A percentile compares a stretch with the other conserved stretches of the same genome.
Conservation (phyloP, 2,888 invertebrate genomes). For the Volucella inanis region DNA sequence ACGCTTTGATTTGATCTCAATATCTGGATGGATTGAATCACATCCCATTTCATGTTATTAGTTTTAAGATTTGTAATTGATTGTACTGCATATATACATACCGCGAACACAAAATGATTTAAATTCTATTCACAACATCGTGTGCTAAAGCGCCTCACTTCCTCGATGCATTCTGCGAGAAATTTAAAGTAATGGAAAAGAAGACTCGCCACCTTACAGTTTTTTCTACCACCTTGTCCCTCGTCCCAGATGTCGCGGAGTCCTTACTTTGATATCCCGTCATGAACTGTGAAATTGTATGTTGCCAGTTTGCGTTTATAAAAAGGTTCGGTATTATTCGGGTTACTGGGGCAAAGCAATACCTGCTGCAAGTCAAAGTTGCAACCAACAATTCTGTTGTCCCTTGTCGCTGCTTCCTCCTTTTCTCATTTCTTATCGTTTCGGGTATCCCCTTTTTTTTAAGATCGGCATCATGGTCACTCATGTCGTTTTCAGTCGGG, state of each 20-base stretch:
- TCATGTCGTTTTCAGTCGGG: too few relatives aligned
- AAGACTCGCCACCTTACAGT: slow-evolving; percentile 6
- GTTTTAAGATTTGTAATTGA: slow-evolving; percentile 5
- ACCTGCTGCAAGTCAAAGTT: slow-evolving; percentile 13
- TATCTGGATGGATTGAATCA: slow-evolving; percentile 25
- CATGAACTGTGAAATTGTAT: slow-evolving; percentile 11
- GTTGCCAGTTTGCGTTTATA: slow-evolving; percentile 1
- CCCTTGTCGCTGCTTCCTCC: not conserved
- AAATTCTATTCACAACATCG: slow-evolving; percentile 16
- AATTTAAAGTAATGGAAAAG: slow-evolving; percentile 9
- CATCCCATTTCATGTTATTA: slow-evolving; percentile 20
- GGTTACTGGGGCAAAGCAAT: not conserved
- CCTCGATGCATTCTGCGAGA: not conserved
- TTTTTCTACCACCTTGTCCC: slow-evolving; percentile 17
- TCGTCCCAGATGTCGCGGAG: slow-evolving; percentile 9
- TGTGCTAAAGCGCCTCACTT: not conserved
- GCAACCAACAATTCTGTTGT: slow-evolving; percentile 22
- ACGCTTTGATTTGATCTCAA: slow-evolving; percentile 9
- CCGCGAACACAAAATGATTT: slow-evolving; percentile 19
- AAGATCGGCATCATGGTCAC: too few relatives aligned
- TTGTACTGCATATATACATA: slow-evolving; percentile 26
- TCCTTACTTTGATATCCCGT: slow-evolving; percentile 21
- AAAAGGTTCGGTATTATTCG: not conserved
- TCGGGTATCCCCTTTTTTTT: too few relatives aligned
- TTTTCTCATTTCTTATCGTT: not conserved